These are phyloP conservation scores for Cantharis rufa DNA, from an alignment of 2,888 invertebrate species.

Conservation along the genomic window DNA sequence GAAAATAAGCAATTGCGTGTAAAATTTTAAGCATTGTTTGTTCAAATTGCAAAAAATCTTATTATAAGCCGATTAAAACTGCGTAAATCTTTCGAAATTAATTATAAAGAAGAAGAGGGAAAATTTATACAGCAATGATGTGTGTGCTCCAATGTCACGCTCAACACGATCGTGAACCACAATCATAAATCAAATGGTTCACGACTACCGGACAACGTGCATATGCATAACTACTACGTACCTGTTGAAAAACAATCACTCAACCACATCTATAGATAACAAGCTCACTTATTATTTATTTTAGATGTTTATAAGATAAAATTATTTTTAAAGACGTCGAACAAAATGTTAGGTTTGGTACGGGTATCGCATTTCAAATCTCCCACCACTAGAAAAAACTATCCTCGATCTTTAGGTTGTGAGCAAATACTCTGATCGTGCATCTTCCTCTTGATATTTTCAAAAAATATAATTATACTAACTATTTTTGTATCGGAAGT, in stretches of 20 bases:
- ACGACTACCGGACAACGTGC: conserved; percentile 16
- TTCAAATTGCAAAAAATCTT: neutral
- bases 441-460: neutral
- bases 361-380: neutral
- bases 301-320: neutral
- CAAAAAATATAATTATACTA: too few relatives aligned
- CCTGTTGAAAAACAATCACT: conserved; percentile 16
- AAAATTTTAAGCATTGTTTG: neutral
- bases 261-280: conserved; percentile 10
- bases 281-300: conserved; percentile 12
- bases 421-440: neutral
- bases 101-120: conserved; percentile 4
- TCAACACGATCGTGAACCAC: conserved; percentile 13
- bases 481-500: too few relatives aligned
- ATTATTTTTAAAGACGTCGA: neutral
- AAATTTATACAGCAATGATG: conserved; percentile 9
- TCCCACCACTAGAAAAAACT: too few relatives aligned
- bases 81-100: conserved; percentile 17
- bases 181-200: conserved; percentile 18
- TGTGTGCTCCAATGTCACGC: conserved; percentile 17
- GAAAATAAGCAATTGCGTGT: neutral
- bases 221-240: conserved; percentile 10
- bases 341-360: neutral
- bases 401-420: neutral
- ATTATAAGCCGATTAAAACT: conserved; percentile 4